Evolutionary conservation across 2,113 vertebrate genomes (phyloP).

Genomic region (Urocynchramus pylzowi): DNA sequence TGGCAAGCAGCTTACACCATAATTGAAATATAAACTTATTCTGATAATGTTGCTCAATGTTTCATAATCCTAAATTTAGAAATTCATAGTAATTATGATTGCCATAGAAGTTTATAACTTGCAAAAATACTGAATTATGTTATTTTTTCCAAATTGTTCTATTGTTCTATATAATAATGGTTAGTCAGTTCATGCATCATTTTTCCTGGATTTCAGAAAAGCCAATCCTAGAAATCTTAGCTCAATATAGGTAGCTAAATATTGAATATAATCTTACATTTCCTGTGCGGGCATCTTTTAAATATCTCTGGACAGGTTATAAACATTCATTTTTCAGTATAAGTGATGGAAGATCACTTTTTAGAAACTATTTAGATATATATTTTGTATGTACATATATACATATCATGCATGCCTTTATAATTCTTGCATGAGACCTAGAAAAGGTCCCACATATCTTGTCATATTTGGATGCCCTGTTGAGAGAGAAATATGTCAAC

Average conservation of each 20-base stretch:
- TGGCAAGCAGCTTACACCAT: neutral
- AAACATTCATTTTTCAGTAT: neutral
- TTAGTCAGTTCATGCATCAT: neutral
- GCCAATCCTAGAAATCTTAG: neutral
- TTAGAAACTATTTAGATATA: too few species aligned
- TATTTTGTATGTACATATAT: neutral
- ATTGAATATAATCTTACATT: neutral
- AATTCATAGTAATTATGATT: neutral
- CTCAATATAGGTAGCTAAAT: neutral
- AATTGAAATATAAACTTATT: neutral
- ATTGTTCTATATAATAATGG: neutral
- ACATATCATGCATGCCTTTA: neutral
- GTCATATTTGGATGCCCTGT: neutral
- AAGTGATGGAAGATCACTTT: neutral
- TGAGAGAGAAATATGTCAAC: neutral
- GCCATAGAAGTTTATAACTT: neutral
- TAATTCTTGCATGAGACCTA: neutral
- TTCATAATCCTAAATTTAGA: neutral
- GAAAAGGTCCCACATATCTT: neutral
- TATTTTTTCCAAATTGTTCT: neutral
- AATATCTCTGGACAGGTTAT: neutral
- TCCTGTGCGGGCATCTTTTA: neutral
- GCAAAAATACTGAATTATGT: neutral
- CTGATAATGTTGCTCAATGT: neutral
- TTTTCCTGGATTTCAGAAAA: neutral